Evolutionary conservation across 1,140 invertebrate species (phyloP).

Genomic region (Drosophila kanapiae): DNA sequence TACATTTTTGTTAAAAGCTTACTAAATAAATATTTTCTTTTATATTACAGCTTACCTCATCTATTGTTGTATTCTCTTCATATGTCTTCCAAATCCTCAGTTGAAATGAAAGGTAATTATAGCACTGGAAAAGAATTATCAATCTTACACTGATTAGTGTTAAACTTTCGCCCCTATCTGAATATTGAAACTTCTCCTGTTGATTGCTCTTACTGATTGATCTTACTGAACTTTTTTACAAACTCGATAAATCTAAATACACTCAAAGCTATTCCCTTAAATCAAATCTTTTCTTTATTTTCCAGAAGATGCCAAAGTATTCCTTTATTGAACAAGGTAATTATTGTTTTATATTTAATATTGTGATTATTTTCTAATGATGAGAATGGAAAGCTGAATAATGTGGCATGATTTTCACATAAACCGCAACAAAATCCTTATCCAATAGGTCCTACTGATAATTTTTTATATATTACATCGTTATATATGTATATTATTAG

Average conservation of each 20-base stretch:
- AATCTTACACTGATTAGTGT: slow-evolving; percentile 14
- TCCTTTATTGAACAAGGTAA: slow-evolving; percentile 4
- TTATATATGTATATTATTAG: too few relatives aligned
- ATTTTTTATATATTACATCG: too few relatives aligned
- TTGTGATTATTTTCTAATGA: slow-evolving; percentile 30
- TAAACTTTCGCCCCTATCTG: slow-evolving; percentile 72
- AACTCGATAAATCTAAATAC: background rate
- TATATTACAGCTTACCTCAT: background rate
- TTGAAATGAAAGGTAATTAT: slow-evolving; percentile 16
- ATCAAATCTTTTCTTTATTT: background rate
- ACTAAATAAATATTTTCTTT: background rate
- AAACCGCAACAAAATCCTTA: slow-evolving; percentile 61
- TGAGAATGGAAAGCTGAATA: slow-evolving; percentile 67
- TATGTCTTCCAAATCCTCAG: background rate
- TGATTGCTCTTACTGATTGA: slow-evolving; percentile 64
- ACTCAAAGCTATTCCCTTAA: background rate
- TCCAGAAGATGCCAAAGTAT: background rate
- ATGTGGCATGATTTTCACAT: slow-evolving; percentile 69
- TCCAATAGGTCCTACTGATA: slow-evolving; percentile 73
- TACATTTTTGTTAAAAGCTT: background rate
- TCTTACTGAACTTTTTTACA: slow-evolving; percentile 54
- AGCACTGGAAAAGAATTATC: background rate
- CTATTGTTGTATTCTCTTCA: background rate
- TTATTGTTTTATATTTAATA: background rate
- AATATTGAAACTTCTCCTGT: slow-evolving; percentile 62